phyloP scores from a whole-genome alignment of 2,888 invertebrate species.

The Hirtodrosophila alboralis region DNA sequence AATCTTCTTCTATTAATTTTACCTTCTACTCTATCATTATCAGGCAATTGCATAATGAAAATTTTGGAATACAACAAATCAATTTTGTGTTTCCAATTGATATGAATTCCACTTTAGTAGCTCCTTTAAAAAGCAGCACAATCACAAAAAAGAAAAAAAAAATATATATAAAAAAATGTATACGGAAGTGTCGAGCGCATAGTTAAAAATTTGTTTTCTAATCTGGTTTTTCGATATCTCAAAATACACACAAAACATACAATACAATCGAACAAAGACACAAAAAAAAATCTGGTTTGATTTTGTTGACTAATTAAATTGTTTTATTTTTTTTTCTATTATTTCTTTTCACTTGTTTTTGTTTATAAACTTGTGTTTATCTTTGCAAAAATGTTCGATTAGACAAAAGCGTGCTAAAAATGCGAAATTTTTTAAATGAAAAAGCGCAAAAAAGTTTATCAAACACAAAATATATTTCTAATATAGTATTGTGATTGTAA shows the following conservation, averaged over 20 bases:
- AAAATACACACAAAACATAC: constrained; percentile 11
- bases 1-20: too few relatives aligned
- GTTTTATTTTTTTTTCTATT: constrained; percentile 1
- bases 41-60: constrained; percentile 36
- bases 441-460: too few relatives aligned
- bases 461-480: too few relatives aligned
- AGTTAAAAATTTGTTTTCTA: constrained; percentile 52
- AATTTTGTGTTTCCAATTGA: constrained; percentile 2
- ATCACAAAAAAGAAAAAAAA: too few relatives aligned
- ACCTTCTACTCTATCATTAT: not conserved
- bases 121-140: too few relatives aligned
- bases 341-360: constrained; percentile 11
- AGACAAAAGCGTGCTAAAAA: too few relatives aligned
- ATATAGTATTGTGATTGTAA: too few relatives aligned
- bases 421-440: too few relatives aligned
- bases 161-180: constrained; percentile 18
- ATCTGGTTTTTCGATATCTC: constrained; percentile 46
- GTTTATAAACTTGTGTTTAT: not conserved
- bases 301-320: constrained; percentile 39
- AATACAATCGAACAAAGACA: constrained; percentile 6
- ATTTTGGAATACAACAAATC: constrained; percentile 16
- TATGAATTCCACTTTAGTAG: not conserved
- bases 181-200: constrained; percentile 42
- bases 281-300: constrained; percentile 41
- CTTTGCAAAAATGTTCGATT: too few relatives aligned